phyloP scores from a whole-genome alignment of 2,113 vertebrate species.

The Clarias magur region DNA sequence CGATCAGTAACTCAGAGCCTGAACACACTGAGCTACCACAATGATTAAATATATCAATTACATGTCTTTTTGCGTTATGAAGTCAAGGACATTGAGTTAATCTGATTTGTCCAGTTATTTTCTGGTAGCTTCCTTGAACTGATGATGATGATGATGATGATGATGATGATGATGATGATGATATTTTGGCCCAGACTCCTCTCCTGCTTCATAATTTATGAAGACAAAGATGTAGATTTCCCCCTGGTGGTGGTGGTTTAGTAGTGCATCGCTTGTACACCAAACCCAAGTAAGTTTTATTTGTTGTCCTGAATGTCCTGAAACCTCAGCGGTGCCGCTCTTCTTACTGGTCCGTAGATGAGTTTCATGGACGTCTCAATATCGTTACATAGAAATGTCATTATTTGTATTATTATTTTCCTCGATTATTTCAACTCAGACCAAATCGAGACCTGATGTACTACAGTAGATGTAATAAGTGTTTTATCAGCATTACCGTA shows the following conservation, averaged over 20 bases:
- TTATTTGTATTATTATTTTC: background rate
- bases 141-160: background rate
- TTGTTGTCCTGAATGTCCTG: background rate
- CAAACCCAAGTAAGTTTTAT: background rate
- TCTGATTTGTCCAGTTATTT: background rate
- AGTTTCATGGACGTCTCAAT: background rate
- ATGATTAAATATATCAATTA: no score
- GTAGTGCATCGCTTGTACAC: background rate
- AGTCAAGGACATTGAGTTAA: background rate
- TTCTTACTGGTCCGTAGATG: background rate
- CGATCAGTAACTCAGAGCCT: no score
- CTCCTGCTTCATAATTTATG: background rate
- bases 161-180: slow-evolving; percentile 7
- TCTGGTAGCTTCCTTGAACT: background rate
- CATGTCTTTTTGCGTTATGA: background rate
- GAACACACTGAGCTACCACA: no score
- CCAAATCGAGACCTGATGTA: no score
- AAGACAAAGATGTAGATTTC: slow-evolving; percentile 24
- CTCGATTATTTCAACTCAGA: no score
- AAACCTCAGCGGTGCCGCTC: background rate
- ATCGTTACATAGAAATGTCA: background rate
- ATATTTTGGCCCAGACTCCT: slow-evolving; percentile 6
- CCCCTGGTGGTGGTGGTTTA: slow-evolving; percentile 48
- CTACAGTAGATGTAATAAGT: background rate
- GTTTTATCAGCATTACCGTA: background rate